These are phyloP conservation scores for Drosophila truncata DNA, from an alignment of 1,140 invertebrate species.

Conservation along the genomic window DNA sequence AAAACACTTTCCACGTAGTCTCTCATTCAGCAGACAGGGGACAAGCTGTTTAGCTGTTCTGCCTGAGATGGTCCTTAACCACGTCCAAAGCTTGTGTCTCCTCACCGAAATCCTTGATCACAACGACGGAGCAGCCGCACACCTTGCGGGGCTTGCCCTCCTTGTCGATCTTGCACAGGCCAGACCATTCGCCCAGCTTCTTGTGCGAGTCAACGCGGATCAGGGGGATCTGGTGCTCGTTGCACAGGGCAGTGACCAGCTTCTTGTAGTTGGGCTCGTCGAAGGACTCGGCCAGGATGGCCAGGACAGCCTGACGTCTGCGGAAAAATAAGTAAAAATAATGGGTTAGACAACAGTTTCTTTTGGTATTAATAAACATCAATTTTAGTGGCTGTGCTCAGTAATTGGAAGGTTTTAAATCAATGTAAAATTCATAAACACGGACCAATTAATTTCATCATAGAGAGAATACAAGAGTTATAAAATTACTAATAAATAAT, in stretches of 20 bases:
- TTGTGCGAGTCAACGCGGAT: constrained; percentile 99
- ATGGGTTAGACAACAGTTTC: not conserved
- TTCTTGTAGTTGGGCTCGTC: constrained; percentile 99
- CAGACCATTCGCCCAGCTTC: constrained; percentile 99
- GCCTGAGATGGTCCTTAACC: constrained; percentile 95
- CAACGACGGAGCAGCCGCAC: constrained; percentile 99
- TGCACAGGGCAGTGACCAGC: constrained; percentile 98
- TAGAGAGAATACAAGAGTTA: too few relatives aligned
- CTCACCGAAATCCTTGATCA: constrained; percentile 98
- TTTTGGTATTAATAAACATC: not conserved
- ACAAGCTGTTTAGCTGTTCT: constrained; percentile 84
- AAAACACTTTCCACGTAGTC: constrained; percentile 72
- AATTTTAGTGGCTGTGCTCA: constrained; percentile 29
- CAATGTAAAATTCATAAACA: constrained; percentile 83
- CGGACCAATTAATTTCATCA: constrained; percentile 84
- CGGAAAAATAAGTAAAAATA: not conserved
- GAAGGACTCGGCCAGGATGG: constrained; percentile 98
- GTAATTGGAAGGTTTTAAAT: constrained; percentile 76
- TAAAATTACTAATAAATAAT: too few relatives aligned
- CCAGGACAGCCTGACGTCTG: constrained; percentile 97
- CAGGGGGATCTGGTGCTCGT: constrained; percentile 98
- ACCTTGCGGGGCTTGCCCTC: constrained; percentile 99
- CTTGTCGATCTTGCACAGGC: constrained; percentile 99
- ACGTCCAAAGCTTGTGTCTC: constrained; percentile 97
- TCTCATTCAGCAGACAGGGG: constrained; percentile 73